Conservation (phyloP, 53 echinoderm and acorn worm species). For the Echinarachnius parma region DNA sequence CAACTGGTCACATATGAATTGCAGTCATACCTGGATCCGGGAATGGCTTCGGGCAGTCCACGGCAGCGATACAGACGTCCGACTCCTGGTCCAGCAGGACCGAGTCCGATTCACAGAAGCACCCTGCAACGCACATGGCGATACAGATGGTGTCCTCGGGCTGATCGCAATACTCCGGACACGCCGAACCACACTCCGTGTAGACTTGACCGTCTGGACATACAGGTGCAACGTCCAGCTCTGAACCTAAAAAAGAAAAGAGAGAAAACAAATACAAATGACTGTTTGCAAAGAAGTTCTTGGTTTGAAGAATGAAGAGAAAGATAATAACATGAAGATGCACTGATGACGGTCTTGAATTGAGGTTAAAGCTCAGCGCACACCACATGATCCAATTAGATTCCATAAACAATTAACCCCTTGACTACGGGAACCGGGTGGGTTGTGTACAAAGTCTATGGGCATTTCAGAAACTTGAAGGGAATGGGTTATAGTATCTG, state of each 20-base stretch:
- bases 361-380: not conserved
- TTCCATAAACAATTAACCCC: not conserved
- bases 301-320: too few species aligned
- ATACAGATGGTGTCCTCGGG: slow-evolving; percentile 3
- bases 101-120: slow-evolving; percentile 44
- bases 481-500: too few species aligned
- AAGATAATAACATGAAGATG: not conserved
- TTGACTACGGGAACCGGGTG: too few species aligned
- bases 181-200: slow-evolving; percentile 32
- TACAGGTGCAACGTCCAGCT: slow-evolving; percentile 19
- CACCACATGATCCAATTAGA: not conserved
- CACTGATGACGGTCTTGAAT: not conserved
- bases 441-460: too few species aligned
- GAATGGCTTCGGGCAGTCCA: slow-evolving; percentile 10
- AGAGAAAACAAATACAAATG: not conserved
- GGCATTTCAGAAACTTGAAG: too few species aligned
- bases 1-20: too few species aligned
- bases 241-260: not conserved
- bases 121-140: slow-evolving; percentile 41
- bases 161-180: slow-evolving; percentile 24
- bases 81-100: slow-evolving; percentile 20
- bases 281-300: not conserved
- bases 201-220: slow-evolving; percentile 34
- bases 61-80: not conserved
- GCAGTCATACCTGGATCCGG: too few species aligned